Conservation (phyloP, 2,888 invertebrate species). For the Eudasyphora cyanicolor region DNA sequence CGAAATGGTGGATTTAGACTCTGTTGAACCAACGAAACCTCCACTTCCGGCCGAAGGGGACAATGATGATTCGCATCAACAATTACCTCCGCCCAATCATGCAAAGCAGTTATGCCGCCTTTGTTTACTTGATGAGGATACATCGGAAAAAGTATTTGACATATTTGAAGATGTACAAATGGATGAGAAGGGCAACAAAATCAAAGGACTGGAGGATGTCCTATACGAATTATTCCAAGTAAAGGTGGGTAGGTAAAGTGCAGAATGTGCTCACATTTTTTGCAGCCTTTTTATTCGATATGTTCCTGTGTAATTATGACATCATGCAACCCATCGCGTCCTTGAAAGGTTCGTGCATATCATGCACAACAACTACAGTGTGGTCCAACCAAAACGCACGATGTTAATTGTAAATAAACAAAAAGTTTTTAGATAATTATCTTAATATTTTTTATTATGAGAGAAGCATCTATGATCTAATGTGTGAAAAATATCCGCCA, state of each 20-base stretch:
- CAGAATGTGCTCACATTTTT: too few species aligned
- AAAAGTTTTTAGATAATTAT: too few species aligned
- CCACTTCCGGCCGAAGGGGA: conserved; percentile 1
- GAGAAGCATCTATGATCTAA: too few species aligned
- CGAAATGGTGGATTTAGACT: conserved; percentile 64
- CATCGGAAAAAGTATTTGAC: conserved; percentile 82
- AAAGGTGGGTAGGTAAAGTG: conserved; percentile 66
- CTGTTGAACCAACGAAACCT: conserved; percentile 12
- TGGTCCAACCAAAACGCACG: not conserved
- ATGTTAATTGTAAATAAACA: not conserved
- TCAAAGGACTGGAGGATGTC: conserved; percentile 81
- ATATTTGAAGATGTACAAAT: conserved; percentile 82
- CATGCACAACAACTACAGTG: not conserved
- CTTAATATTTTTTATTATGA: too few species aligned
- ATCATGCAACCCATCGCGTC: not conserved
- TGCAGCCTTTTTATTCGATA: not conserved
- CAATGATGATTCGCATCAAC: not conserved
- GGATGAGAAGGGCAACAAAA: conserved; percentile 42
- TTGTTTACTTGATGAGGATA: conserved; percentile 84
- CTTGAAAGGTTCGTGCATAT: not conserved
- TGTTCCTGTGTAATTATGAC: not conserved
- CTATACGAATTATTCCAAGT: conserved; percentile 82
- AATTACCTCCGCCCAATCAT: conserved; percentile 25
- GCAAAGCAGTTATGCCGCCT: conserved; percentile 81
- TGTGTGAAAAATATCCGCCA: too few species aligned